Evolutionary conservation across 1,140 invertebrate genomes (phyloP).

Genomic region (Aphelinus certus): DNA sequence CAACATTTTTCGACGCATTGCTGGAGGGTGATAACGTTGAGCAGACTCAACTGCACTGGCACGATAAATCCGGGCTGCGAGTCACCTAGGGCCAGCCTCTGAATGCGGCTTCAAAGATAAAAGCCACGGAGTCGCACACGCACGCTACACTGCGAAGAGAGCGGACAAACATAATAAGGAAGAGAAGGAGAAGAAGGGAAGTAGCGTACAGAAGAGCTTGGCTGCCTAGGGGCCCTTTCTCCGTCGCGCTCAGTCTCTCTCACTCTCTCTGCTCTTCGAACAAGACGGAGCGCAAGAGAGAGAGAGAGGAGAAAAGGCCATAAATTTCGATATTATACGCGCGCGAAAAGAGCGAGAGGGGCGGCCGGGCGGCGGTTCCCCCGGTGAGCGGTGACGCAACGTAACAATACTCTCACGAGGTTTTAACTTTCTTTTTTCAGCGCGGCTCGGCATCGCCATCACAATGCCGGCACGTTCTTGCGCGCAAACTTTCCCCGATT

Average conservation of each 20-base stretch:
- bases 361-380: constrained; percentile 12
- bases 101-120: background rate
- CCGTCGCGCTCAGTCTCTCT: constrained; percentile 3
- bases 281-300: background rate
- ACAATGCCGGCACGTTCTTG: constrained; percentile 14
- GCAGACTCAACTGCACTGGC: no score
- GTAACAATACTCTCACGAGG: constrained; percentile 39
- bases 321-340: constrained; percentile 43
- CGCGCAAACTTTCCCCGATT: constrained; percentile 38
- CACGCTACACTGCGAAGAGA: constrained; percentile 9
- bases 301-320: constrained; percentile 26
- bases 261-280: background rate
- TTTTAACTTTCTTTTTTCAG: constrained; percentile 40
- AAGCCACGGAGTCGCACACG: background rate
- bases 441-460: background rate
- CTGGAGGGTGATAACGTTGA: no score
- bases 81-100: background rate
- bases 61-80: background rate
- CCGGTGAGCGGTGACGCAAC: constrained; percentile 32
- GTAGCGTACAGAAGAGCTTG: no score
- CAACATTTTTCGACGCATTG: no score
- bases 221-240: background rate
- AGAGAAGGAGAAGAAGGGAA: constrained; percentile 21
- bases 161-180: constrained; percentile 37
- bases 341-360: constrained; percentile 12